These are phyloP conservation scores for Bellardia pandia DNA, from an alignment of 2,888 invertebrate genomes.

Conservation along the genomic window DNA sequence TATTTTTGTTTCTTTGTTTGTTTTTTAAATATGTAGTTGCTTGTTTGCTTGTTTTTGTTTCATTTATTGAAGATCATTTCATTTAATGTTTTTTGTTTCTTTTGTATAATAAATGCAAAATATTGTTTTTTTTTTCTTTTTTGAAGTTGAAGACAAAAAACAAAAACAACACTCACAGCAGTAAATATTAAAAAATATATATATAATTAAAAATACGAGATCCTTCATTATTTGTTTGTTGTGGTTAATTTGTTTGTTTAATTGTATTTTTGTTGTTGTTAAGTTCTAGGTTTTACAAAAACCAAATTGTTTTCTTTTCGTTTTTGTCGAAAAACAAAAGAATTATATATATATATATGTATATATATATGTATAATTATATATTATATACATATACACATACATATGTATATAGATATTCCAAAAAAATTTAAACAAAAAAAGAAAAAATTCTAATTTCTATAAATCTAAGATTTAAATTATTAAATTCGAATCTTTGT, in stretches of 20 bases:
- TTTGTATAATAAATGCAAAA: slow-evolving; percentile 74
- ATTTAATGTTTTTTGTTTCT: slow-evolving; percentile 44
- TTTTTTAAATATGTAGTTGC: slow-evolving; percentile 63
- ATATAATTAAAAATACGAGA: slow-evolving; percentile 73
- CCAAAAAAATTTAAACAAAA: slow-evolving; percentile 44
- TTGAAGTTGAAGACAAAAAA: slow-evolving; percentile 56
- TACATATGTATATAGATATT: not conserved
- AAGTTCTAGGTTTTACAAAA: slow-evolving; percentile 70
- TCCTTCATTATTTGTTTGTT: slow-evolving; percentile 73
- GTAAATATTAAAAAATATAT: slow-evolving; percentile 67
- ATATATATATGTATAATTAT: not conserved
- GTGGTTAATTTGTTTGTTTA: slow-evolving; percentile 62
- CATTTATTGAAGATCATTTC: slow-evolving; percentile 46
- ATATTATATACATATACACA: not conserved
- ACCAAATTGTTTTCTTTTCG: slow-evolving; percentile 50
- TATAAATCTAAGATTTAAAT: slow-evolving; percentile 59
- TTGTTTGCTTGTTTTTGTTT: slow-evolving; percentile 63
- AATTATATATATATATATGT: slow-evolving; percentile 4
- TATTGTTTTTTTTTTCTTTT: slow-evolving; percentile 69
- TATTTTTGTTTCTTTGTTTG: slow-evolving; percentile 75
- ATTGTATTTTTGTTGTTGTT: slow-evolving; percentile 41
- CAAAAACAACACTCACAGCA: slow-evolving; percentile 74
- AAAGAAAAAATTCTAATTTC: slow-evolving; percentile 44
- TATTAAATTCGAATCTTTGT: slow-evolving; percentile 59
- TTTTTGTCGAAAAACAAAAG: slow-evolving; percentile 51